Evolutionary conservation across 2,888 invertebrate species (phyloP), one percentile per base, ranked within the genome.

Genomic region (Epirrhoe alternata): DNA sequence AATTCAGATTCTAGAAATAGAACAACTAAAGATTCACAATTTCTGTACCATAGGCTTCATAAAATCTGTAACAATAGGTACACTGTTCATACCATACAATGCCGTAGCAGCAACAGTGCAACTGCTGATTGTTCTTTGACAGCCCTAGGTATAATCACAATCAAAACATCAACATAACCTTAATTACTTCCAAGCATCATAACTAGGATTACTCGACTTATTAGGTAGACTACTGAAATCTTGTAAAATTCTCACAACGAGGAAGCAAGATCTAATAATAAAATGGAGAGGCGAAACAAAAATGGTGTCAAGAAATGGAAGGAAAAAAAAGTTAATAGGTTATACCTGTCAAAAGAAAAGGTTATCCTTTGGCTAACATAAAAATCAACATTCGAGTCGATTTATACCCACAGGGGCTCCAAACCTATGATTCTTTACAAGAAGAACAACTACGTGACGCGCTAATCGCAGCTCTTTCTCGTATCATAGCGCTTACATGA

Each of bases 81-180:
- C 10, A 12, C 12, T 10, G 38, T 12, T 10, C 38, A 1, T 42
- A 42, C 12, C 10, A 0, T 38, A 7, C 7, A n/a, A n/a, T n/a
- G n/a, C n/a, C n/a, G n/a, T n/a, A n/a, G n/a, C n/a, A n/a, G n/a
- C 10, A 1, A 38, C 0, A 10, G 38, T 42, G 7, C 33, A 53
- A 61, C 51, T 31, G 30, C 57, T 47, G 54, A 66, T 66, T 64
- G 49, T 54, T 53, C 30, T 67, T 71, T 69, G 66, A 69, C 68
- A 71, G 60, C 65, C 68, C 74, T 76, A 47, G 16, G 47, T 47
- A 77, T 78, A 83, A 81, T 80, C 79, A 75, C 76, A 86, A 90
- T 78, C 91, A 92, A 92, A 93, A 93, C 93, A 92, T 92, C 90
- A 93, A 93, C 93, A 93, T 93, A 93, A 93, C 93, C 92, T 92